Conservation (phyloP, 64 coral and sea anemone genomes). For the Catalaphyllia jardinei region DNA sequence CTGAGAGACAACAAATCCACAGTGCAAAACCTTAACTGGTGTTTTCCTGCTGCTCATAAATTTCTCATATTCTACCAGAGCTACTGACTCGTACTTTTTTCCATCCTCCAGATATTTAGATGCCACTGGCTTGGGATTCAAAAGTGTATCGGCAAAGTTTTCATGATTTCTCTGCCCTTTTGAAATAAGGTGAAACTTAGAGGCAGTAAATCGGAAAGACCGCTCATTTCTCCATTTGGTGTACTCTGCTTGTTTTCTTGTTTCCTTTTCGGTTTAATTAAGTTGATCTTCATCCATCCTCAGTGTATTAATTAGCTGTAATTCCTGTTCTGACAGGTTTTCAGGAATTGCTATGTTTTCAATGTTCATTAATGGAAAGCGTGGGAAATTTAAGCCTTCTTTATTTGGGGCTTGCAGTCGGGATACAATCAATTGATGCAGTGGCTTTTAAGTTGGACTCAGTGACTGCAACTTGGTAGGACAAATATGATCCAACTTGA, state of each 20-base stretch:
- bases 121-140: slow-evolving; percentile 25
- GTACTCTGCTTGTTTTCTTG: slow-evolving; percentile 35
- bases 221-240: slow-evolving; percentile 47
- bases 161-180: too few relatives aligned
- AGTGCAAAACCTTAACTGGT: too few relatives aligned
- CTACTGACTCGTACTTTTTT: too few relatives aligned
- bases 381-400: neutral
- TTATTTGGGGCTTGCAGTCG: neutral
- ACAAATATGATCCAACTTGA: slow-evolving; percentile 28
- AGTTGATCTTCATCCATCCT: slow-evolving; percentile 30
- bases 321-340: slow-evolving; percentile 10
- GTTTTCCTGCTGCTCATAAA: too few relatives aligned
- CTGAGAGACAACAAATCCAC: too few relatives aligned
- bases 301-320: neutral
- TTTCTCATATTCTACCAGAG: too few relatives aligned
- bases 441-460: slow-evolving; percentile 62
- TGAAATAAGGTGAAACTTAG: too few relatives aligned
- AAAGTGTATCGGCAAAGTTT: slow-evolving; percentile 37
- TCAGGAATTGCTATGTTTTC: slow-evolving; percentile 27
- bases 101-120: slow-evolving; percentile 41
- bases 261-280: slow-evolving; percentile 40
- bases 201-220: too few relatives aligned
- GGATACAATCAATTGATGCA: slow-evolving; percentile 24
- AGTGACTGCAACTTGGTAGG: slow-evolving; percentile 31
- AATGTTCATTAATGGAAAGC: slow-evolving; percentile 9